phyloP scores from a whole-genome alignment of 2,113 vertebrate genomes.

The Anolis sagrei region DNA sequence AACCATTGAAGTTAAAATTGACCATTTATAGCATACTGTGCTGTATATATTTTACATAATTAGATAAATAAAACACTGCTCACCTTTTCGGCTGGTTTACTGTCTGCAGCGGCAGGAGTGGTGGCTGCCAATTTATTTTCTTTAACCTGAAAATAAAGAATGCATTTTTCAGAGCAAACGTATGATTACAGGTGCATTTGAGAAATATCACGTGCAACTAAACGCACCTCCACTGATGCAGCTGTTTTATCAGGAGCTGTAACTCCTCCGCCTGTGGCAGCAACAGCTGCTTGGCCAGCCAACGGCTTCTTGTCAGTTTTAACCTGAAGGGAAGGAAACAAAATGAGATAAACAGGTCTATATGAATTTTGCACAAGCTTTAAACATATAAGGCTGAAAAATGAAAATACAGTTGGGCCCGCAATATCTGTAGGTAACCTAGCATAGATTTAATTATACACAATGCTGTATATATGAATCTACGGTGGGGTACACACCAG shows the following conservation, averaged over 20 bases:
- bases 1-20: neutral
- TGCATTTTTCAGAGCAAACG: neutral
- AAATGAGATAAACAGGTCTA: neutral
- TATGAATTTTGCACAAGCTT: neutral
- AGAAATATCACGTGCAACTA: neutral
- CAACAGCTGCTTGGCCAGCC: neutral
- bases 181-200: too few relatives aligned
- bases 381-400: neutral
- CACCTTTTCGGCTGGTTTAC: conserved; percentile 35
- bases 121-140: neutral
- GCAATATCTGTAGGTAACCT: too few relatives aligned
- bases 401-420: too few relatives aligned
- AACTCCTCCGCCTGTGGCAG: neutral
- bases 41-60: neutral
- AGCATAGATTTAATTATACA: too few relatives aligned
- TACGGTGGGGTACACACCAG: too few relatives aligned
- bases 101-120: conserved; percentile 4
- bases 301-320: conserved; percentile 17
- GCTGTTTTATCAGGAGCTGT: conserved; percentile 8
- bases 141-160: conserved; percentile 54
- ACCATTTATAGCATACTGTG: neutral
- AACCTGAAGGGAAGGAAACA: conserved; percentile 36
- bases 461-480: too few relatives aligned
- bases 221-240: conserved; percentile 58
- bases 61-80: neutral